Evolutionary conservation across 2,113 vertebrate genomes (phyloP).

Genomic region (Lipotes vexillifer): DNA sequence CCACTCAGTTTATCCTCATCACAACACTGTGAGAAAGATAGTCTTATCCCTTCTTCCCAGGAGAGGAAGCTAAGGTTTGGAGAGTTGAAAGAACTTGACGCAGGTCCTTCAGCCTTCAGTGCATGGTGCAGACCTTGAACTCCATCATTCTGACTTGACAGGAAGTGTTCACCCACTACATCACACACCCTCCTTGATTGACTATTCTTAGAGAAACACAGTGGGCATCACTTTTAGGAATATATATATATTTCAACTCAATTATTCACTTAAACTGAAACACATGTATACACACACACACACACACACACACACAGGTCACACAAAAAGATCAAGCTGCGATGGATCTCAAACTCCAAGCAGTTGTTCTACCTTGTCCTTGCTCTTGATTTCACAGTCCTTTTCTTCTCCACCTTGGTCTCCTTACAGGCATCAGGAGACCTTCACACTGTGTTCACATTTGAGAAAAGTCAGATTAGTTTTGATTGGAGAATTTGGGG

Average conservation of each 20-base stretch:
- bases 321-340: not conserved
- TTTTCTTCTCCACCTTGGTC: not conserved
- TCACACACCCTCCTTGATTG: accelerated
- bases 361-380: accelerated
- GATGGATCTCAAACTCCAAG: accelerated
- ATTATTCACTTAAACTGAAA: not conserved
- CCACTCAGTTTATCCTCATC: accelerated
- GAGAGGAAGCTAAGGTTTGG: not conserved
- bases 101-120: accelerated
- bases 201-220: not conserved
- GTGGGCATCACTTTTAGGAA: not conserved
- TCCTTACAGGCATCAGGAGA: not conserved
- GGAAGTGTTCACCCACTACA: accelerated
- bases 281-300: not conserved
- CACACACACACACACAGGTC: not conserved
- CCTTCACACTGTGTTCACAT: not conserved
- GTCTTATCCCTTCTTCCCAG: not conserved
- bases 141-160: not conserved
- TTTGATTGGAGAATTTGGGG: not conserved
- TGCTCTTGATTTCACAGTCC: no score
- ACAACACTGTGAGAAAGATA: not conserved
- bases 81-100: not conserved
- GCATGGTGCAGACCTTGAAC: not conserved
- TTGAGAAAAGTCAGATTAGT: not conserved
- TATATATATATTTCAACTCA: not conserved